A percentile compares a stretch with the other conserved stretches of the same genome.
Conservation (phyloP, 1,140 invertebrate genomes). For the Drosophila ohnishii region DNA sequence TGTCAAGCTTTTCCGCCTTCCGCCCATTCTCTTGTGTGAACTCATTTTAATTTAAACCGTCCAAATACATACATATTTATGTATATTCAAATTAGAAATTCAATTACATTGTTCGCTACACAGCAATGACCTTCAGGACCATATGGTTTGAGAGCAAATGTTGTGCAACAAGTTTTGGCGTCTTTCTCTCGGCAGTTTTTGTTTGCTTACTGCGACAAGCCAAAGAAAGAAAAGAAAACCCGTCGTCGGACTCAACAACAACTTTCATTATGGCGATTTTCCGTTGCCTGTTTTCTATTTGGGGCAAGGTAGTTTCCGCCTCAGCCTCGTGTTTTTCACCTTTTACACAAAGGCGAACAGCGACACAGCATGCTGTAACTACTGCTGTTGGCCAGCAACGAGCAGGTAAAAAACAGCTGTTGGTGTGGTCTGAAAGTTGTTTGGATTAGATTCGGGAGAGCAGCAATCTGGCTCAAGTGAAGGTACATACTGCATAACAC, state of each 20-base stretch:
- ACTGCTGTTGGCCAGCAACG: background rate
- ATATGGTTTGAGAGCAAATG: constrained; percentile 30
- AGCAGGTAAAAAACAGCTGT: constrained; percentile 48
- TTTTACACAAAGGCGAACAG: constrained; percentile 23
- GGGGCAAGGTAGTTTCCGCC: constrained; percentile 77
- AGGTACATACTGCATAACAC: constrained; percentile 23
- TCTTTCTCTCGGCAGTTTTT: constrained; percentile 30
- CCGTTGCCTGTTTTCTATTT: constrained; percentile 50
- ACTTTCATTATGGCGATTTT: constrained; percentile 48
- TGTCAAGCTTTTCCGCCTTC: constrained; percentile 22
- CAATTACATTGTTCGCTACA: constrained; percentile 22
- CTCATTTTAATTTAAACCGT: constrained; percentile 4
- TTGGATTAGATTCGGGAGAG: constrained; percentile 33
- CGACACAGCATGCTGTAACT: constrained; percentile 27
- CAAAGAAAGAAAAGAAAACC: constrained; percentile 39
- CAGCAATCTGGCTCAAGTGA: constrained; percentile 22
- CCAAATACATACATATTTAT: background rate
- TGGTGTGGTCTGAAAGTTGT: constrained; percentile 60
- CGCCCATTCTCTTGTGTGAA: constrained; percentile 10
- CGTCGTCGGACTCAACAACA: constrained; percentile 18
- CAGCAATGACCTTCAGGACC: constrained; percentile 61
- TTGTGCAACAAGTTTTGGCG: constrained; percentile 75
- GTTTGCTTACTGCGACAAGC: constrained; percentile 23
- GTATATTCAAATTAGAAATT: constrained; percentile 41
- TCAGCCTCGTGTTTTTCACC: constrained; percentile 61